These are phyloP conservation scores for Periophthalmus magnuspinnatus DNA, from an alignment of 2,797 vertebrate species.

Conservation along the genomic window DNA sequence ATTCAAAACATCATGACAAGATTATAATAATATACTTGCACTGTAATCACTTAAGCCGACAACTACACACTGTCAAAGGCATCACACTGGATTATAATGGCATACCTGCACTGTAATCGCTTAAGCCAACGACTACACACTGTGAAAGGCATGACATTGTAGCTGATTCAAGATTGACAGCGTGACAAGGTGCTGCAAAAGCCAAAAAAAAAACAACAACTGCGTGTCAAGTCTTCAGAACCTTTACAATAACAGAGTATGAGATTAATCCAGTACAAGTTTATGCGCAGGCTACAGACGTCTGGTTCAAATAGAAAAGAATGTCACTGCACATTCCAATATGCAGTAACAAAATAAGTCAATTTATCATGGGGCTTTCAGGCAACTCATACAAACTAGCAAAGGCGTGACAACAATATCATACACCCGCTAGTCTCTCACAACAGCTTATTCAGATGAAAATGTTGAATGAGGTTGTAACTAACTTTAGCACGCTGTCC, in stretches of 20 bases:
- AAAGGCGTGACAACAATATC: slow-evolving; percentile 1
- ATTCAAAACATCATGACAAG: neutral
- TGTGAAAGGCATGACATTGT: neutral
- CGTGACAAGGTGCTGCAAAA: neutral
- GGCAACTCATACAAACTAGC: neutral
- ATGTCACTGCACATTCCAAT: neutral
- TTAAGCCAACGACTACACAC: neutral
- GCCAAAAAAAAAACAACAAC: no score
- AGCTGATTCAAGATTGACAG: neutral
- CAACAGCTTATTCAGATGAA: slow-evolving; percentile 25
- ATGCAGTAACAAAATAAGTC: neutral
- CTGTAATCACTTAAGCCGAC: neutral
- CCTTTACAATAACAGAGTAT: neutral
- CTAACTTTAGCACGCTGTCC: slow-evolving; percentile 31
- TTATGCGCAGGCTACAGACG: neutral
- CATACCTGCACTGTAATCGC: neutral
- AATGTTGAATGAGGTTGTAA: slow-evolving; percentile 17
- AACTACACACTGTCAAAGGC: neutral
- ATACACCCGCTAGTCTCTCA: neutral
- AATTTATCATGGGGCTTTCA: neutral
- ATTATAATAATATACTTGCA: neutral
- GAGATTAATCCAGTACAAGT: neutral
- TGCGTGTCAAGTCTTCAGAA: neutral
- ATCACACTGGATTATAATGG: neutral
- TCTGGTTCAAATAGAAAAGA: slow-evolving; percentile 1